These are phyloP conservation scores for Gyps fulvus DNA, from an alignment of 2,113 vertebrate species.

Conservation along the genomic window DNA sequence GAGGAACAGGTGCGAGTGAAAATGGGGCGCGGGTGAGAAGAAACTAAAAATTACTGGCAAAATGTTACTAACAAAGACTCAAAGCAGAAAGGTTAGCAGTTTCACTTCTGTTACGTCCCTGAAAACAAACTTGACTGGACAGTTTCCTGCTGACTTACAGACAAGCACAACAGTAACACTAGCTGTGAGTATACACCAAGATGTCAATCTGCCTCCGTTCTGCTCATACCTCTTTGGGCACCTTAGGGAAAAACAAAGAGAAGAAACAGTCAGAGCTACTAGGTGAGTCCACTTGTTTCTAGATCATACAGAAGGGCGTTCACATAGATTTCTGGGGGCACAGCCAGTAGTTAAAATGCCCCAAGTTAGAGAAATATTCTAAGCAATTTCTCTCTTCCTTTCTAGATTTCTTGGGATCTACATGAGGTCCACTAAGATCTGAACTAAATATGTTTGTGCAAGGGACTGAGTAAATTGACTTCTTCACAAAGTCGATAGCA, in stretches of 20 bases:
- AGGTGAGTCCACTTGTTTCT: not conserved
- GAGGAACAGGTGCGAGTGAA: not conserved
- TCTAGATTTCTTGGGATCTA: not conserved
- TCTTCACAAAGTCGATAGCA: not conserved
- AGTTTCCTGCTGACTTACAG: not conserved
- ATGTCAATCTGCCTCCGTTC: not conserved
- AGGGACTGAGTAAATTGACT: not conserved
- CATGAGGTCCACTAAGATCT: not conserved
- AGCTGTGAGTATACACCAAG: slow-evolving; percentile 27
- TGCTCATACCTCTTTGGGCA: slow-evolving; percentile 89
- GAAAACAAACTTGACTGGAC: not conserved
- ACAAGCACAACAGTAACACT: slow-evolving; percentile 13
- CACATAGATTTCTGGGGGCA: not conserved
- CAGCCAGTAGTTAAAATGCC: not conserved
- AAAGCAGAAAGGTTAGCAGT: not conserved
- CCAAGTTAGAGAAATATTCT: not conserved
- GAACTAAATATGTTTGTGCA: not conserved
- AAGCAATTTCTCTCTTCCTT: not conserved
- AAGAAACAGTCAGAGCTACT: slow-evolving; percentile 9
- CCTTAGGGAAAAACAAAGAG: slow-evolving; percentile 72
- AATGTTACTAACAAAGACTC: not conserved
- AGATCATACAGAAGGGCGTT: not conserved
- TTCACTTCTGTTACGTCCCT: not conserved
- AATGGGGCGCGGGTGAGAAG: not conserved
- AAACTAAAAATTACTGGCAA: not conserved